Conservation (phyloP, 2,888 invertebrate genomes). For the Junonia oenone region DNA sequence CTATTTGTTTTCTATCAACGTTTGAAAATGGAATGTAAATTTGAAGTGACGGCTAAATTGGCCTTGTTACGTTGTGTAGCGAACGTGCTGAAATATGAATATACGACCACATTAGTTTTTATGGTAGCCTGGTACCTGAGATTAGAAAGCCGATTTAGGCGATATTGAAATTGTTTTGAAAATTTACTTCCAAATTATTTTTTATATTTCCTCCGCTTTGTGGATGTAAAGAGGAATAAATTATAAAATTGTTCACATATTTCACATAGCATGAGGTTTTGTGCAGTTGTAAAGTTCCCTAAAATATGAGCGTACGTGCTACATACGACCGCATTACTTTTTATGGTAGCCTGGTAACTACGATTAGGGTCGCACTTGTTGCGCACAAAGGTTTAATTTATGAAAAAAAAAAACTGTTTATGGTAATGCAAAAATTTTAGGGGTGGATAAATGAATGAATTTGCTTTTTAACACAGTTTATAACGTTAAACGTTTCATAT, state of each 20-base stretch:
- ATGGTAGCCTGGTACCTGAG: slow-evolving; percentile 44
- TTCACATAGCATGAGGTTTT: not conserved
- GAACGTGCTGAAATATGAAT: slow-evolving; percentile 18
- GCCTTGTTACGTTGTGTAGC: slow-evolving; percentile 4
- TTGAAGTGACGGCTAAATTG: slow-evolving; percentile 4
- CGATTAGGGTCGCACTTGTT: slow-evolving; percentile 30
- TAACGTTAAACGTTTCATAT: no score
- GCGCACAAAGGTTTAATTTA: not conserved
- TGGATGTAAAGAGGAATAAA: no score
- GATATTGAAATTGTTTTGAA: not conserved
- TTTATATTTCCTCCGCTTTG: no score
- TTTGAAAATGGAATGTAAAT: not conserved
- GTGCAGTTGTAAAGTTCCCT: not conserved
- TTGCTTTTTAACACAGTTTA: no score
- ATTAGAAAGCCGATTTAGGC: slow-evolving; percentile 27
- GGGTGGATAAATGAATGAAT: no score
- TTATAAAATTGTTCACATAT: not conserved
- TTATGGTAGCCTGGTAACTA: slow-evolving; percentile 45
- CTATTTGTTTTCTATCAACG: slow-evolving; percentile 23
- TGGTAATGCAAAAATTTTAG: no score
- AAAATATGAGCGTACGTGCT: not conserved
- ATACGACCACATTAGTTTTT: slow-evolving; percentile 42
- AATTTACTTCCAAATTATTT: no score
- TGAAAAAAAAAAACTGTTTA: no score
- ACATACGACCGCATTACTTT: slow-evolving; percentile 39